Evolutionary conservation across 1,140 invertebrate genomes (phyloP).

Genomic region (Anthonomus grandis): DNA sequence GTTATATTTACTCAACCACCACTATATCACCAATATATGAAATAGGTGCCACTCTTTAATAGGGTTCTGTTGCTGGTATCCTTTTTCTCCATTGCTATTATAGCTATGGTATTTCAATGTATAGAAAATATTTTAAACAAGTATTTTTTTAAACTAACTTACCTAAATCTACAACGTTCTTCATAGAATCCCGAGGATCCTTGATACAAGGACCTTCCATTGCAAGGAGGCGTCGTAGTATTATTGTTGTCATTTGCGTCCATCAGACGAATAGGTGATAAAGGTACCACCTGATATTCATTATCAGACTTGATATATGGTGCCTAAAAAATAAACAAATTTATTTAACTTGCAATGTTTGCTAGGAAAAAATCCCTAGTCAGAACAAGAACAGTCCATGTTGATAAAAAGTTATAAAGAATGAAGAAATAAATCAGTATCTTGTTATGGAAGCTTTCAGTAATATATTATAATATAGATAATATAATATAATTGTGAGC

Average conservation of each 20-base stretch:
- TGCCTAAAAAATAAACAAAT: constrained; percentile 13
- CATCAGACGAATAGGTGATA: constrained; percentile 10
- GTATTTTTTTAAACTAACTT: neutral
- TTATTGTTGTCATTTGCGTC: constrained; percentile 7
- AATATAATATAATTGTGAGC: no score
- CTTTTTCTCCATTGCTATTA: neutral
- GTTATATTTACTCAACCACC: no score
- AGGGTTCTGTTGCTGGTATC: neutral
- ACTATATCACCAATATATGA: no score
- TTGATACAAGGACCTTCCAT: neutral
- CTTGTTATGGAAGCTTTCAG: no score
- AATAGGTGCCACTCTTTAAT: no score
- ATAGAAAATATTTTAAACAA: neutral
- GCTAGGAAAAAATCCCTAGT: no score
- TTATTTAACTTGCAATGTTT: no score
- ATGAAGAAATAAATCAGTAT: no score
- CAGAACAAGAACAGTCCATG: no score
- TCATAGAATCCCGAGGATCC: neutral
- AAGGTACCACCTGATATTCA: constrained; percentile 3
- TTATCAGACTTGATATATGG: constrained; percentile 11
- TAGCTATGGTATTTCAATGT: neutral
- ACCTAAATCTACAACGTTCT: neutral
- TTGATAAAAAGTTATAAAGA: no score
- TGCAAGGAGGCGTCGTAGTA: constrained; percentile 16
- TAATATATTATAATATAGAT: no score